Evolutionary conservation across 2,113 vertebrate species (phyloP), one percentile per base, ranked within the genome.

Genomic region (Dascyllus trimaculatus): DNA sequence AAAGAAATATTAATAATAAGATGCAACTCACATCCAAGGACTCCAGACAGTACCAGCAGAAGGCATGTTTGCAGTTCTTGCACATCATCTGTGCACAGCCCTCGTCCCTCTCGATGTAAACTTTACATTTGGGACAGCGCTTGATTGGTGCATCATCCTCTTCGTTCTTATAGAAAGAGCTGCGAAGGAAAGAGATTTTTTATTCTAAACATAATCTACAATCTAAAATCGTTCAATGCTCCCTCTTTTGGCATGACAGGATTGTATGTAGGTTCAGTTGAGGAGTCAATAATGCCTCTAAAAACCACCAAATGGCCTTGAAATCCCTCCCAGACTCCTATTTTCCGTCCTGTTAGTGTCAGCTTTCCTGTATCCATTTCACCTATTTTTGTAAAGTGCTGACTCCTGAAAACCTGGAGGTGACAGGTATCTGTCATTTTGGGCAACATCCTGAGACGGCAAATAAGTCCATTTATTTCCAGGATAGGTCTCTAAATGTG

Each of bases 81-180:
- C 98, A 99, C 98, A 99, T 99, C 98, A 99, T 99, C 91, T 99
- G 98, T 1, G 98, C 98, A 10, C 98, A 99, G 64, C 98, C 98
- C 71, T 99, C 98, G 24, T 99, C 97, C 49, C 98, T 93, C 89
- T 99, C 98, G 14, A 99, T 99, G 94, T 98, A 98, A 71, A 99
- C 97, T 93, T 97, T 97, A 93, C 98, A 99, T 90, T 98, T 99
- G n/a, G 98, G 98, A 85, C 98, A 99, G 71, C 98, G 97, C 83
- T 99, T 99, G 92, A 99, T 99, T 0, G 98, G 96, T 1, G 96
- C 97, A 0, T 98, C 96, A 0, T 97, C 97, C 49, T 98, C 97
- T 59, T 97, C 96, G 25, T 92, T 93, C 90, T 96, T 98, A 87
- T 96, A 97, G 74, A 95, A 94, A 26, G 97, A 96, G 86, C 98